Evolutionary conservation across 2,888 invertebrate genomes (phyloP), one percentile per base, ranked within the genome.

Genomic region (Oligia strigilis): DNA sequence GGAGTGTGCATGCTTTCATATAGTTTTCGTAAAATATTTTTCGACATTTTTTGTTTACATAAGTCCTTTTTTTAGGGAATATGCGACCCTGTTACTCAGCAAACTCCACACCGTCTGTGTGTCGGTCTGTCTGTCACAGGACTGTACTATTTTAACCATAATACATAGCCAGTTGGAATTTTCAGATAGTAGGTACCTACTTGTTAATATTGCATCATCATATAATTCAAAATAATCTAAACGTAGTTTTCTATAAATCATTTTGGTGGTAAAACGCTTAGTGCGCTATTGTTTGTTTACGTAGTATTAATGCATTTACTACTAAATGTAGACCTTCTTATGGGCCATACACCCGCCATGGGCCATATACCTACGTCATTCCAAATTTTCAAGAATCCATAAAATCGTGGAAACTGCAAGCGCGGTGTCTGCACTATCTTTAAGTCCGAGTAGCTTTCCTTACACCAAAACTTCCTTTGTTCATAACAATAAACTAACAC

Each of bases 401-500:
- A 46, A 60, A 19, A 69, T 52, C 40, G 19, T 6, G 17, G 6
- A 3, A 40, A 9, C 13, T n/a, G 1, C 13, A 11, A 49, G 17
- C 29, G 14, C 43, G 17, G 40, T 6, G 8, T 66, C 29, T 29
- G 13, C 46, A 60, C 8, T 52, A 23, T 23, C 17, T 13, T 36
- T 36, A 55, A 36, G 5, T n/a, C 14, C 36, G 13, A 36, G 8
- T 23, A 77, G 66, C 55, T 66, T 66, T 66, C 43, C 55, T 70
- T 70, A 23, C n/a, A 52, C 0, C 6, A 5, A 80, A 49, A 49
- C 23, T 17, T 64, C 17, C 23, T 62, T 40, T 40, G 64, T 69
- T 43, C 58, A 65, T 14, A 75, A 81, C 49, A 65, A 69, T 74
- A 81, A 43, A 81, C 29, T 46, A 46, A 58, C 29, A 14, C 6